Percentiles rank a stretch among this genome's conserved stretches.
phyloP scores from a whole-genome alignment of 2,113 vertebrate species.

The Cavia aperea region DNA sequence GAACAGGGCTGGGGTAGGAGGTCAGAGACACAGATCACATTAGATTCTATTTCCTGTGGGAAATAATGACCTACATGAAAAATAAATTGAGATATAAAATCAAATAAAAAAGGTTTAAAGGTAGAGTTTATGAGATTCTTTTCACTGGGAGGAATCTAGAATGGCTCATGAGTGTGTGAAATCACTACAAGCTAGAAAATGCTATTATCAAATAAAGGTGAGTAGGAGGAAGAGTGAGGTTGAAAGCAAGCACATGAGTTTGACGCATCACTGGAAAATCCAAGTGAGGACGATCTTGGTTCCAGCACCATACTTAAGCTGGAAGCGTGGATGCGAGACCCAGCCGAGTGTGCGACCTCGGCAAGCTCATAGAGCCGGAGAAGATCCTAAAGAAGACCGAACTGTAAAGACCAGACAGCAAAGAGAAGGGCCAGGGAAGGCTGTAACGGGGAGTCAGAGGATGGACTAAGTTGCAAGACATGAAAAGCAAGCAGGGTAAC shows the following conservation, averaged over 20 bases:
- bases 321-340: background rate
- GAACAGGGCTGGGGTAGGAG: background rate
- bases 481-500: background rate
- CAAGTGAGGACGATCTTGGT: background rate
- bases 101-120: background rate
- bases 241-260: background rate
- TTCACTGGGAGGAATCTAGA: background rate
- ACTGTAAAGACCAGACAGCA: background rate
- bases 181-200: background rate
- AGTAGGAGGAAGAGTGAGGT: background rate
- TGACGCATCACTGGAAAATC: background rate
- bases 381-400: background rate
- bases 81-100: background rate
- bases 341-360: background rate
- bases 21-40: background rate
- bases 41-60: background rate
- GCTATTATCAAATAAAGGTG: background rate
- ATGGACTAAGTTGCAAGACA: fast-evolving
- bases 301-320: background rate
- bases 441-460: background rate
- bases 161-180: background rate
- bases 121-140: background rate
- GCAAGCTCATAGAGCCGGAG: too few species aligned
- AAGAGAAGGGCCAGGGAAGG: background rate
- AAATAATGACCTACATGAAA: background rate